These are phyloP conservation scores for Polyommatus icarus DNA, from an alignment of 2,888 invertebrate genomes.

Conservation along the genomic window DNA sequence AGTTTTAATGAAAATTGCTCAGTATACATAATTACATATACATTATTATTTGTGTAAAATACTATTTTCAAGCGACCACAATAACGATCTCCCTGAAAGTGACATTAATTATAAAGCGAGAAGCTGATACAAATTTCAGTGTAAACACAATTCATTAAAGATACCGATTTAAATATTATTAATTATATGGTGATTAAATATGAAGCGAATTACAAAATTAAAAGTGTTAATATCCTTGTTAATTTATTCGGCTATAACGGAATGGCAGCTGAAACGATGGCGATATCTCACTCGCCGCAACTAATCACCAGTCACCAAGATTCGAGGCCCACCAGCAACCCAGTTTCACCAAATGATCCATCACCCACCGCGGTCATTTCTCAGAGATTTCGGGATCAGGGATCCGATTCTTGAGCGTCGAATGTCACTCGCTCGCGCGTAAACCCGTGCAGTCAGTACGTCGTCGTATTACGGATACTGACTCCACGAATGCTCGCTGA, in stretches of 20 bases:
- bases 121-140: background rate
- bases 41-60: too few species aligned
- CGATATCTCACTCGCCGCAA: slow-evolving; percentile 64
- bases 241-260: slow-evolving; percentile 34
- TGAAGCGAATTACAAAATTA: slow-evolving; percentile 1
- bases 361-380: slow-evolving; percentile 76
- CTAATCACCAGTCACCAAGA: slow-evolving; percentile 69
- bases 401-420: background rate
- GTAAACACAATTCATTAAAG: background rate
- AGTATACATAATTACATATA: too few species aligned
- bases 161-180: background rate
- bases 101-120: background rate
- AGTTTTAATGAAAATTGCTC: too few species aligned
- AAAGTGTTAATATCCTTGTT: slow-evolving; percentile 31
- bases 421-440: background rate
- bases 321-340: slow-evolving; percentile 49
- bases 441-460: too few species aligned
- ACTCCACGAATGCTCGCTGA: too few species aligned
- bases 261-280: slow-evolving; percentile 50
- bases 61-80: background rate
- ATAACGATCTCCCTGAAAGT: background rate
- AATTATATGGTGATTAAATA: background rate
- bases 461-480: too few species aligned
- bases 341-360: slow-evolving; percentile 76
- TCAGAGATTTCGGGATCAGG: slow-evolving; percentile 67